These are phyloP conservation scores for Etheostoma cragini DNA, from an alignment of 2,113 vertebrate genomes.

Conservation along the genomic window DNA sequence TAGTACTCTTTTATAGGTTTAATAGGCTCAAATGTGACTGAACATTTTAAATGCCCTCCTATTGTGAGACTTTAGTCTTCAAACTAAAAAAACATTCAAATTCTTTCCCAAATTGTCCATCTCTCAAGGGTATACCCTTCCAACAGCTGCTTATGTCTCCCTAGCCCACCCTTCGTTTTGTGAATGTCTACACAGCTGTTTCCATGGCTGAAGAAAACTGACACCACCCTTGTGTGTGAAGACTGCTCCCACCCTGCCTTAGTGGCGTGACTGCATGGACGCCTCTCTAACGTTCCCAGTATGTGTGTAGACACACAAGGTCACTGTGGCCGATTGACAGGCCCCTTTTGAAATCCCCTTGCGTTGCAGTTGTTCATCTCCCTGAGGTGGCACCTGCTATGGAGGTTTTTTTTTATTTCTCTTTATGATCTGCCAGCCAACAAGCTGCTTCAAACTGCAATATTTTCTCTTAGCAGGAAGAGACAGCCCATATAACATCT, in stretches of 20 bases:
- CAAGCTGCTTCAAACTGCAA: constrained; percentile 76
- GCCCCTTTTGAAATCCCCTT: constrained; percentile 61
- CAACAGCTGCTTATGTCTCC: constrained; percentile 74
- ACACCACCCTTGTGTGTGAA: constrained; percentile 72
- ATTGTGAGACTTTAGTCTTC: background rate
- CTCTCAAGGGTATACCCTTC: constrained; percentile 28
- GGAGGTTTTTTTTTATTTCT: constrained; percentile 55
- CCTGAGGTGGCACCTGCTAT: constrained; percentile 73
- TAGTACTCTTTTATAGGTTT: background rate
- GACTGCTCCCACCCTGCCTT: constrained; percentile 50
- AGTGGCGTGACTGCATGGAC: constrained; percentile 7
- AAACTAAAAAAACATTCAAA: constrained; percentile 1
- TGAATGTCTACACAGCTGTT: constrained; percentile 79
- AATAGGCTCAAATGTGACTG: background rate
- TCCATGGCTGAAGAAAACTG: constrained; percentile 72
- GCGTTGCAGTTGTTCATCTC: constrained; percentile 78
- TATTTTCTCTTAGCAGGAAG: constrained; percentile 77
- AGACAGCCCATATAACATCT: constrained; percentile 70
- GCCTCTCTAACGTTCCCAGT: constrained; percentile 40
- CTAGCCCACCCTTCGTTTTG: constrained; percentile 38
- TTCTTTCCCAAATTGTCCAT: constrained; percentile 17
- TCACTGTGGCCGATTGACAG: constrained; percentile 67
- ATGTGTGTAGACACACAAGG: constrained; percentile 71
- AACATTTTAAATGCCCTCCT: background rate
- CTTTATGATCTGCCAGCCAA: constrained; percentile 75